Conservation (phyloP, 2,888 invertebrate genomes). For the Sesia bembeciformis region DNA sequence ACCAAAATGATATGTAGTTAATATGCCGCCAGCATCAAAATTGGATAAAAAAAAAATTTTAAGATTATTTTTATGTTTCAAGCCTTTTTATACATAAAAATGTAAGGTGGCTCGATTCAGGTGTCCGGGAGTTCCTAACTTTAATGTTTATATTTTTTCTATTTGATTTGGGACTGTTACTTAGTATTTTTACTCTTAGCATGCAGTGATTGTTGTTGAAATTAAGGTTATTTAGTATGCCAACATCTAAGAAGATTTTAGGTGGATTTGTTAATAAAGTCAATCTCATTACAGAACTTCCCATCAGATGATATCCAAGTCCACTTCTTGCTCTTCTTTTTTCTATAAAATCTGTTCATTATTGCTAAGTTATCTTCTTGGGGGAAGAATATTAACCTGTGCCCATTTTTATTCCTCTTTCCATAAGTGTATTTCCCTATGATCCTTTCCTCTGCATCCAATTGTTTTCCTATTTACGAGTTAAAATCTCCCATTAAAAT, state of each 20-base stretch:
- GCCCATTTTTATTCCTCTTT: not conserved
- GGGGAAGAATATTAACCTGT: not conserved
- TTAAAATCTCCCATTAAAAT: not conserved
- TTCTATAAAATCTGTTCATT: not conserved
- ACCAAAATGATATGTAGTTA: too few species aligned
- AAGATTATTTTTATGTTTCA: too few species aligned
- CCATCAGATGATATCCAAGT: not conserved
- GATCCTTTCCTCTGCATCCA: not conserved
- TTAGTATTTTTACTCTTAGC: not conserved
- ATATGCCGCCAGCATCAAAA: too few species aligned
- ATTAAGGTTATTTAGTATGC: not conserved
- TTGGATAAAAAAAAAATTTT: too few species aligned
- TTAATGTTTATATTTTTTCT: too few species aligned
- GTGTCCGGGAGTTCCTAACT: too few species aligned
- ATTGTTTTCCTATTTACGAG: not conserved
- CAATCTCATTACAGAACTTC: not conserved
- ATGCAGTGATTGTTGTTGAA: not conserved
- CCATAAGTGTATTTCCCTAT: not conserved
- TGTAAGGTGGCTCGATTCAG: too few species aligned
- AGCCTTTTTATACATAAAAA: too few species aligned
- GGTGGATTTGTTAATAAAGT: not conserved
- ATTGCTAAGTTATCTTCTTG: not conserved
- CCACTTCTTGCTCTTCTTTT: not conserved
- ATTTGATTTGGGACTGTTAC: too few species aligned
- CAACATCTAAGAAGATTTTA: not conserved